A percentile compares a stretch with the other conserved stretches of the same genome.
Conservation (phyloP, 2,888 invertebrate genomes). For the Chrysolina haemoptera region DNA sequence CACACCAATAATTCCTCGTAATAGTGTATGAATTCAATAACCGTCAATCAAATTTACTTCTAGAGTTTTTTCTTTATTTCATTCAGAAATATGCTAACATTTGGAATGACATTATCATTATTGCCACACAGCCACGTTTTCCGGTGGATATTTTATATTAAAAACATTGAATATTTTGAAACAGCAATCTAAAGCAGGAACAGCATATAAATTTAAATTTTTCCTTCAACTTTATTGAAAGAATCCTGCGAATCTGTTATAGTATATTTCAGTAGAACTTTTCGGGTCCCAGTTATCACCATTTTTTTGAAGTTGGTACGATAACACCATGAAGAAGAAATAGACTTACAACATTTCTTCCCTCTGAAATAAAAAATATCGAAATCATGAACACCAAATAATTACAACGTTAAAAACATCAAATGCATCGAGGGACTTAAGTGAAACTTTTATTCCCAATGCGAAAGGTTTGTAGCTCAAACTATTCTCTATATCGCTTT, state of each 20-base stretch:
- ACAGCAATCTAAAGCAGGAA: constrained; percentile 16
- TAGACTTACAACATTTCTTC: neutral
- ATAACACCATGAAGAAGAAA: constrained; percentile 15
- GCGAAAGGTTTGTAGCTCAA: neutral
- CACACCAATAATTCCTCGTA: neutral
- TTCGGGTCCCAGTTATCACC: neutral
- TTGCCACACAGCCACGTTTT: constrained; percentile 14
- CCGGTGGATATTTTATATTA: constrained; percentile 4
- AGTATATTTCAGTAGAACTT: constrained; percentile 13
- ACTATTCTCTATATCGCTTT: neutral
- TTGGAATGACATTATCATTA: constrained; percentile 9
- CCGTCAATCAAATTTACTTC: too few relatives aligned
- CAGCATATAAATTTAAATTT: neutral
- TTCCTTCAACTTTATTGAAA: constrained; percentile 14
- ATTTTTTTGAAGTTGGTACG: constrained; percentile 15
- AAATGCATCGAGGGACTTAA: neutral
- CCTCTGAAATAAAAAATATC: constrained; percentile 5
- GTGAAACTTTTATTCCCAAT: neutral
- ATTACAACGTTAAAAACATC: neutral
- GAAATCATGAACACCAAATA: too few relatives aligned
- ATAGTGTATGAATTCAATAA: too few relatives aligned
- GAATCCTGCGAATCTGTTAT: constrained; percentile 22
- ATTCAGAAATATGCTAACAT: neutral
- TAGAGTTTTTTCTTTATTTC: too few relatives aligned
- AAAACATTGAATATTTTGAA: constrained; percentile 14